A percentile compares a stretch with the other conserved stretches of the same genome.
Conservation (phyloP, 2,797 vertebrate species). For the Lates japonicus region DNA sequence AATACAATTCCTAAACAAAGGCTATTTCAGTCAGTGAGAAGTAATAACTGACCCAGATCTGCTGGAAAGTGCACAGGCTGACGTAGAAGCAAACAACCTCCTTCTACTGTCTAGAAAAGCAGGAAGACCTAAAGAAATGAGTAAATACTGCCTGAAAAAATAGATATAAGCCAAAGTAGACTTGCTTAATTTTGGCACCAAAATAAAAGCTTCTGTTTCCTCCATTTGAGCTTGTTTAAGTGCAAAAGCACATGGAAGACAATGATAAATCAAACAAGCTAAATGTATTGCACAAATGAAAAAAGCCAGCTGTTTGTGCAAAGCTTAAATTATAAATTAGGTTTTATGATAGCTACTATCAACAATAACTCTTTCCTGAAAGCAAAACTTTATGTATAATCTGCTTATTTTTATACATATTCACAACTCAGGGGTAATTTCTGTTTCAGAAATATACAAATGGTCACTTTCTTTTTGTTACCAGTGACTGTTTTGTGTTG, state of each 20-base stretch:
- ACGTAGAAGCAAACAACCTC: constrained; percentile 38
- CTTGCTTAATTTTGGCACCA: constrained; percentile 77
- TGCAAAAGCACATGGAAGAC: constrained; percentile 71
- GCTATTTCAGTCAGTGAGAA: neutral
- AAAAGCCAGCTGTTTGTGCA: constrained; percentile 27
- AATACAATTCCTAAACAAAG: neutral
- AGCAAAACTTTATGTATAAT: constrained; percentile 25
- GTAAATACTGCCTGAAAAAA: constrained; percentile 29
- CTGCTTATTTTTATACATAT: constrained; percentile 64
- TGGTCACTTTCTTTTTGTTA: constrained; percentile 73
- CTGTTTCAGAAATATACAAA: constrained; percentile 51
- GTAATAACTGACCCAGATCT: constrained; percentile 24
- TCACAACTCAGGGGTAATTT: constrained; percentile 84
- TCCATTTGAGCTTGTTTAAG: constrained; percentile 18
- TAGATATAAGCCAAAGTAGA: neutral
- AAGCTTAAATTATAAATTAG: constrained; percentile 27
- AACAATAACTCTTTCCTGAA: constrained; percentile 36
- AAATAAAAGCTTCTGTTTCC: constrained; percentile 41
- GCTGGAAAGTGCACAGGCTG: constrained; percentile 63
- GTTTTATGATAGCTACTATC: constrained; percentile 25
- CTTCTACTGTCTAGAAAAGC: constrained; percentile 32
- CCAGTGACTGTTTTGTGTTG: neutral
- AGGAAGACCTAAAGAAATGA: constrained; percentile 60
- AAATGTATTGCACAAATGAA: constrained; percentile 15
- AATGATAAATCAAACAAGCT: constrained; percentile 39